Evolutionary conservation across 2,888 invertebrate genomes (phyloP), one percentile per base, ranked within the genome.

Genomic region (Metallyticus violacea): DNA sequence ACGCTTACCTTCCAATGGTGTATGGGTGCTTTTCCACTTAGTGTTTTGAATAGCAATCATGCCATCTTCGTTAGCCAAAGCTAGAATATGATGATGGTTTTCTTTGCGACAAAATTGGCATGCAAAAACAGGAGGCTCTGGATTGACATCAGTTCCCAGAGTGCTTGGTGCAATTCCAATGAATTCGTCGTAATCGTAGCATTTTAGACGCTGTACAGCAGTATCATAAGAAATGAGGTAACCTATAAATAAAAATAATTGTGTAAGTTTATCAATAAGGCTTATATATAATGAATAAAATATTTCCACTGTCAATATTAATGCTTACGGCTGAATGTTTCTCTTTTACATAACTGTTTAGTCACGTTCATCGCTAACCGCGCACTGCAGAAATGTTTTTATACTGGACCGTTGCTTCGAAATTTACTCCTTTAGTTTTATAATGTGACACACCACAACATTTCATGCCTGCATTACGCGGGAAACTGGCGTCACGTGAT

Each of bases 51-150:
- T 88, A 84, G 94, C 94, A 77, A 96, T 93, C 89, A 93, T 94
- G 27, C 97, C 98, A 92, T 97, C 97, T 92, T 98, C 97, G 91
- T 97, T 97, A 7, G 97, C 97, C 86, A 97, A 93, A 9, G 96
- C 97, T 81, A 97, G 91, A 29, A 97, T 93, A 90, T 97, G 94
- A 90, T 95, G 94, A 89, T 94, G 94, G 86, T 94, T 95, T 87
- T 93, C 90, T 88, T 93, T 93, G 90, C 95, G 95, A 15, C 96
- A 95, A 91, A 97, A 97, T 90, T 96, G 95, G 87, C 96, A 96
- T 0, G 96, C 96, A 91, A 96, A 97, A 89, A 97, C 95, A 77
- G 97, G 97, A 0, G 96, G 95, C 89, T 95, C 95, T 0, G 30
- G 6, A 25, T 29, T 30, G 22, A 15, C 26, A 26, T 15, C 28